Percentiles rank a stretch among this genome's conserved stretches.
Evolutionary conservation across 2,888 invertebrate genomes (phyloP).

Genomic region (Cephus runcator): DNA sequence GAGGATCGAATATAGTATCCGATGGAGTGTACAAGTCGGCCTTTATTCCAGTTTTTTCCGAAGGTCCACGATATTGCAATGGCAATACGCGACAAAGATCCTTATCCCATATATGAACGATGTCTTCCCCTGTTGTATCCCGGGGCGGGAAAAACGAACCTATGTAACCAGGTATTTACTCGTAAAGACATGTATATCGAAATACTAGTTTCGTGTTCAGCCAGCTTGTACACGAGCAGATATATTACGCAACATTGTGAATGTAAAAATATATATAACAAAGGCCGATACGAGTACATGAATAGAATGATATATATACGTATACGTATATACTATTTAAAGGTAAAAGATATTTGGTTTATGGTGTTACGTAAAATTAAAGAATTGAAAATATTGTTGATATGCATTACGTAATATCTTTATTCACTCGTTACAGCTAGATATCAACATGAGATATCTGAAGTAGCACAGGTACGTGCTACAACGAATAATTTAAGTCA

Average conservation of each 20-base stretch:
- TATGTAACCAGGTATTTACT: conserved; percentile 24
- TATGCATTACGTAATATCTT: background rate
- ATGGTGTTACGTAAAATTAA: background rate
- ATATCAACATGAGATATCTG: background rate
- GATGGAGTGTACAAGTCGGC: conserved; percentile 81
- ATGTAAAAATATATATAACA: background rate
- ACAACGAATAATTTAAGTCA: background rate
- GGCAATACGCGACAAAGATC: conserved; percentile 86
- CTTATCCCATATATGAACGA: conserved; percentile 84
- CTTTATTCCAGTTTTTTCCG: conserved; percentile 78
- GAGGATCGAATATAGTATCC: conserved; percentile 72
- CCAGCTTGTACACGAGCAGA: background rate
- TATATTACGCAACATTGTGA: background rate
- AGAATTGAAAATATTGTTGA: background rate
- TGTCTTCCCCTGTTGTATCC: conserved; percentile 69
- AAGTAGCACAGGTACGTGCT: background rate
- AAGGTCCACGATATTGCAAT: conserved; percentile 75
- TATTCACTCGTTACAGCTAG: background rate
- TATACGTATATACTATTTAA: background rate
- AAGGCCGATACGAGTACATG: background rate
- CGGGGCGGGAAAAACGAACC: conserved; percentile 89
- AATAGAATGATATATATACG: background rate
- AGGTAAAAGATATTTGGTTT: background rate
- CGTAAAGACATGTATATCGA: background rate
- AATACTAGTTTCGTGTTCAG: background rate